These are phyloP conservation scores for Urocolius indicus DNA, from an alignment of 2,113 vertebrate species.

Conservation along the genomic window DNA sequence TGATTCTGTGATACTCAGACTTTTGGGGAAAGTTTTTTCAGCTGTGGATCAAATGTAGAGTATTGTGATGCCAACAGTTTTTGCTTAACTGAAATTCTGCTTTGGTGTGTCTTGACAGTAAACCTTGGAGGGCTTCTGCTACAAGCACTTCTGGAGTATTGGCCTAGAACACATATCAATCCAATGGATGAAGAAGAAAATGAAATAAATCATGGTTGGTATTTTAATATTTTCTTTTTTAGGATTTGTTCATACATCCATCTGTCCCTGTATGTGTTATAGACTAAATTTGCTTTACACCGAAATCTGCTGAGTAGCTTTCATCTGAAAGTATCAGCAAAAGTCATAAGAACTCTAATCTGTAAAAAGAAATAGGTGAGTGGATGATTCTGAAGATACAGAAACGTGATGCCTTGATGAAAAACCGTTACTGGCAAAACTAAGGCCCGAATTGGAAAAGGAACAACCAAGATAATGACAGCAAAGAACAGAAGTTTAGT, in stretches of 20 bases:
- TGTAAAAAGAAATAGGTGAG: neutral
- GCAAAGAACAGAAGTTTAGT: neutral
- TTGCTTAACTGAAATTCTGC: neutral
- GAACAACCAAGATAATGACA: neutral
- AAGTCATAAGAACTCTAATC: neutral
- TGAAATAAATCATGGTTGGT: slow-evolving; percentile 89
- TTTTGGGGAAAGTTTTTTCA: neutral
- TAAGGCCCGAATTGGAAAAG: neutral
- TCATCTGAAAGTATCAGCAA: neutral
- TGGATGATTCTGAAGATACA: neutral
- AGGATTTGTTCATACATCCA: neutral
- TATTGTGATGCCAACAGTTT: rapidly evolving
- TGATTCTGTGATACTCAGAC: neutral
- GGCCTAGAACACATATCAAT: slow-evolving; percentile 96
- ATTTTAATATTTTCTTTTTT: neutral
- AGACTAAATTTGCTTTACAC: neutral
- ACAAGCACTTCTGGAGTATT: slow-evolving; percentile 95
- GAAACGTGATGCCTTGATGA: neutral
- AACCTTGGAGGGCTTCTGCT: slow-evolving; percentile 96
- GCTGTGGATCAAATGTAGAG: neutral
- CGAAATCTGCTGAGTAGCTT: neutral
- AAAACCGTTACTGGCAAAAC: neutral
- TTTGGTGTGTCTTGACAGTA: slow-evolving; percentile 72
- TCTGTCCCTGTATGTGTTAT: neutral
- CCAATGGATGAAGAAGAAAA: slow-evolving; percentile 99